Evolutionary conservation across 2,113 vertebrate genomes (phyloP).

Genomic region (Chaenocephalus aceratus): DNA sequence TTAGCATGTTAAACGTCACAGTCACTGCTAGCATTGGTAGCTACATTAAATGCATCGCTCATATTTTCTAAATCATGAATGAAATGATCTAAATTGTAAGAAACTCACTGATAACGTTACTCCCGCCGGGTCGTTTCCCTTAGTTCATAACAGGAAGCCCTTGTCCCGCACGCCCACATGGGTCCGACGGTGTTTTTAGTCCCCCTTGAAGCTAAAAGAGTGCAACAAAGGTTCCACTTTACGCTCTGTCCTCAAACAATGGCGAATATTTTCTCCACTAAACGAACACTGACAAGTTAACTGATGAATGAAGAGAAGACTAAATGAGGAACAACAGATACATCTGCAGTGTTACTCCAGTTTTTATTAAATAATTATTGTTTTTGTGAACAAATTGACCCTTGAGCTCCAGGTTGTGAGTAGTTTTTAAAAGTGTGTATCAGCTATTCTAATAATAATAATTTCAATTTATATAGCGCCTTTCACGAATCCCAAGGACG

Average conservation of each 20-base stretch:
- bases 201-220: slow-evolving; percentile 12
- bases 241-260: neutral
- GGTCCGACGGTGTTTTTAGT: slow-evolving; percentile 41
- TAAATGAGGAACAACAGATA: neutral
- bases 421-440: neutral
- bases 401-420: neutral
- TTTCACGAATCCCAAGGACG: too few species aligned
- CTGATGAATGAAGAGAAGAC: neutral
- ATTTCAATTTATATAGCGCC: too few species aligned
- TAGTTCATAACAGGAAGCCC: slow-evolving; percentile 35
- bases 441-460: too few species aligned
- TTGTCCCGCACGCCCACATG: neutral
- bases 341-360: neutral
- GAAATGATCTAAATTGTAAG: neutral
- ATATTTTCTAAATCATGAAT: neutral
- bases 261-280: neutral
- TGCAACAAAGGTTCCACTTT: slow-evolving; percentile 47
- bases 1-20: neutral
- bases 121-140: neutral
- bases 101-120: slow-evolving; percentile 8
- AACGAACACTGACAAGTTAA: neutral
- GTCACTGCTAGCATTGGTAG: too few species aligned
- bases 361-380: neutral
- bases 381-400: neutral
- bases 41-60: neutral